These are phyloP conservation scores for Phylloscopus trochilus DNA, from an alignment of 2,113 vertebrate species.

Conservation along the genomic window DNA sequence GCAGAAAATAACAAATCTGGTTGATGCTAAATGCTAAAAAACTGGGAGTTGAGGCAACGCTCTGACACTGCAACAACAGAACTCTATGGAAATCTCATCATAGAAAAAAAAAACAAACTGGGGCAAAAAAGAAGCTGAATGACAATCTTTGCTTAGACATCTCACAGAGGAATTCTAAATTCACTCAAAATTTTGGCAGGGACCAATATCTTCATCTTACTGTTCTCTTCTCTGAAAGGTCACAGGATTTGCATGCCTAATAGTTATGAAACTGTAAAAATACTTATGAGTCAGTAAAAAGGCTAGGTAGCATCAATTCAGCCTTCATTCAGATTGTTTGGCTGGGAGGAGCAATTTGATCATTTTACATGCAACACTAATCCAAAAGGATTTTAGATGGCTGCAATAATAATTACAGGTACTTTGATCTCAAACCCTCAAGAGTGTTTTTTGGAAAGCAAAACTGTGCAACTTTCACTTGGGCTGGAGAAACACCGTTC, in stretches of 20 bases:
- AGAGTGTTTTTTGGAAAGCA: background rate
- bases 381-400: background rate
- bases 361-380: background rate
- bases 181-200: background rate
- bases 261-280: background rate
- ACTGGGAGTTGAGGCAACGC: background rate
- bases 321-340: background rate
- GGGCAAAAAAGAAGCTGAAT: background rate
- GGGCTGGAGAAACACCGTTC: background rate
- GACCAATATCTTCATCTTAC: background rate
- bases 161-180: background rate
- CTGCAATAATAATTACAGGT: slow-evolving; percentile 1
- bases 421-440: slow-evolving; percentile 16
- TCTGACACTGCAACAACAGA: background rate
- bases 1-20: background rate
- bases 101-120: background rate
- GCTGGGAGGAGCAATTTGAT: background rate
- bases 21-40: background rate
- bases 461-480: background rate
- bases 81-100: background rate
- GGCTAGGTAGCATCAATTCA: background rate
- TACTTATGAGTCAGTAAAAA: background rate
- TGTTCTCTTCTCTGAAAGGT: background rate
- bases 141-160: background rate
- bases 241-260: background rate